Conservation (phyloP, 2,113 vertebrate species). For the Pangasianodon gigas region DNA sequence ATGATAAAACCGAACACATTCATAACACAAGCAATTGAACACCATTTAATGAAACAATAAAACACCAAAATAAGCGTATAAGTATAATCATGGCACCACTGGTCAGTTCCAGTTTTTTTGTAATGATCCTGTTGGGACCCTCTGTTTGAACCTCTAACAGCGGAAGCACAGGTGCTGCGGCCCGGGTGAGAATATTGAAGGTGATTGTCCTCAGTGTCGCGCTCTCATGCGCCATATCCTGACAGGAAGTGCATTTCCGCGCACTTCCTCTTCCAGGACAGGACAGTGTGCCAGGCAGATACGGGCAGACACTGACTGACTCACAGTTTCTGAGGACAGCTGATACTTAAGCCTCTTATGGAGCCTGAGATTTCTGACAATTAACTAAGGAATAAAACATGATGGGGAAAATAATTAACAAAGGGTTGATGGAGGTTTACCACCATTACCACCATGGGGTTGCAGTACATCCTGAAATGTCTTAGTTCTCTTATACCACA, state of each 20-base stretch:
- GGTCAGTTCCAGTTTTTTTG: not conserved
- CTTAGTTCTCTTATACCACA: not conserved
- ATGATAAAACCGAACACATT: not conserved
- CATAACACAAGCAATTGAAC: not conserved
- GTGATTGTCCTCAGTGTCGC: conserved; percentile 48
- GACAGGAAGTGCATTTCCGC: conserved; percentile 51
- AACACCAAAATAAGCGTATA: conserved; percentile 4
- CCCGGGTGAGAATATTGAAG: conserved; percentile 40
- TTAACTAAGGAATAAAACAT: not conserved
- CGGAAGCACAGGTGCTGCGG: conserved; percentile 51
- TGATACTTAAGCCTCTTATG: not conserved
- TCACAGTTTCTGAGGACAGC: conserved; percentile 9
- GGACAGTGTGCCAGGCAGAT: conserved; percentile 43
- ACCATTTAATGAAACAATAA: not conserved
- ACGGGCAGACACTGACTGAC: conserved; percentile 9
- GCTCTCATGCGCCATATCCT: conserved; percentile 60
- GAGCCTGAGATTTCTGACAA: not conserved
- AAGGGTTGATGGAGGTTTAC: not conserved
- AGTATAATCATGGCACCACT: conserved; percentile 2
- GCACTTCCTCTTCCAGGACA: conserved; percentile 40
- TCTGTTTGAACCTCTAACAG: conserved; percentile 14
- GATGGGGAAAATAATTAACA: not conserved
- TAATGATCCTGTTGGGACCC: not conserved
- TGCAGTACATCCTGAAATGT: not conserved
- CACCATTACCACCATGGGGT: not conserved